These are phyloP conservation scores for Poecilus cupreus DNA, from an alignment of 2,888 invertebrate genomes.

Conservation along the genomic window DNA sequence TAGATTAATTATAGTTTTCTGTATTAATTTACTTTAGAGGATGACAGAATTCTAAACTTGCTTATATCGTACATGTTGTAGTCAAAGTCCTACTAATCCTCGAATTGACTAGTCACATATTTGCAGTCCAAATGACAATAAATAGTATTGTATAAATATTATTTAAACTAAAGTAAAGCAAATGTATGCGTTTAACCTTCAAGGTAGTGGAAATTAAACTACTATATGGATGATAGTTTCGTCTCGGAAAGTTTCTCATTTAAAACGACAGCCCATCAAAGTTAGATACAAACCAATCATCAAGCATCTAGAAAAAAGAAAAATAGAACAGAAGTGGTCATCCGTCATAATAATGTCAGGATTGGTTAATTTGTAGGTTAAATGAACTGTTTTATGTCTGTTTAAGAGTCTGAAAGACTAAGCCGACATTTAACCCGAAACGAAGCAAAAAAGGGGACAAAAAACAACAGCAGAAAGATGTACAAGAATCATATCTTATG, in stretches of 20 bases:
- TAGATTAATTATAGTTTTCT: background rate
- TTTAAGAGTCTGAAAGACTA: slow-evolving; percentile 33
- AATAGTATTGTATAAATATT: too few species aligned
- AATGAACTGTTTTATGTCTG: slow-evolving; percentile 43
- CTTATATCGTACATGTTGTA: too few species aligned
- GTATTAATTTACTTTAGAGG: background rate
- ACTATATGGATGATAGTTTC: background rate
- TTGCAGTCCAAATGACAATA: too few species aligned
- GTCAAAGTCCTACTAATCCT: too few species aligned
- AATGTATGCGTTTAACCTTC: too few species aligned
- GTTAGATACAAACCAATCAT: too few species aligned
- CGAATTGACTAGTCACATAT: too few species aligned
- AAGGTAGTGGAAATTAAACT: background rate
- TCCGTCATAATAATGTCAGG: slow-evolving; percentile 56
- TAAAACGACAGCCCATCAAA: slow-evolving; percentile 22
- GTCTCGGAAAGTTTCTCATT: background rate
- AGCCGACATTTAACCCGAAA: slow-evolving; percentile 21
- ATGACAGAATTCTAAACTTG: too few species aligned
- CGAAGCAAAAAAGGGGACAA: slow-evolving; percentile 13
- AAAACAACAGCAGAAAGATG: slow-evolving; percentile 15
- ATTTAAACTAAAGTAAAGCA: too few species aligned
- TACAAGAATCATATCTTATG: slow-evolving; percentile 42
- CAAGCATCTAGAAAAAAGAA: slow-evolving; percentile 12
- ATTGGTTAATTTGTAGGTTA: slow-evolving; percentile 43
- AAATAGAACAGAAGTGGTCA: slow-evolving; percentile 41